Evolutionary conservation across 2,797 vertebrate genomes (phyloP).

Genomic region (Salarias fasciatus): DNA sequence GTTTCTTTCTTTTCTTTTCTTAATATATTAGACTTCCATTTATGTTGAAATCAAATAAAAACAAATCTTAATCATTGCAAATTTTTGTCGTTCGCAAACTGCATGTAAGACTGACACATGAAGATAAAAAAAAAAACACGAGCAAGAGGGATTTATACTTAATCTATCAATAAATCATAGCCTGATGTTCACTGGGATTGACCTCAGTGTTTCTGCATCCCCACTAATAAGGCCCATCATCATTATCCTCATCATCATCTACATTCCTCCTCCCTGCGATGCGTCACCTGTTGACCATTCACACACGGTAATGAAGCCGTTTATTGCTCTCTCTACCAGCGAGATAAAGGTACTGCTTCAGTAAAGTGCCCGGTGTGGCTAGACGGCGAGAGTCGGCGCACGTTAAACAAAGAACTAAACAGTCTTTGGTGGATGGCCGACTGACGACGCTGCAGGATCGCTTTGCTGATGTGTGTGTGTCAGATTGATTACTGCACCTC

Average conservation of each 20-base stretch:
- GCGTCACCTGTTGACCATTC: conserved; percentile 31
- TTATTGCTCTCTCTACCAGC: conserved; percentile 69
- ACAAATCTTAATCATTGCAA: conserved; percentile 5
- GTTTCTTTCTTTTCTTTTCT: conserved; percentile 7
- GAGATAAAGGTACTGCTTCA: conserved; percentile 58
- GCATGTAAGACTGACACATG: conserved; percentile 40
- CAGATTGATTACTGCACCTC: too few species aligned
- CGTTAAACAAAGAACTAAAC: conserved; percentile 24
- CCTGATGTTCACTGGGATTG: not conserved
- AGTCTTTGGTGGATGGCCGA: conserved; percentile 12
- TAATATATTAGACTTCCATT: conserved; percentile 36
- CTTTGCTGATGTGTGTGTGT: too few species aligned
- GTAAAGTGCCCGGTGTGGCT: conserved; percentile 69
- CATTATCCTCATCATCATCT: conserved; percentile 41
- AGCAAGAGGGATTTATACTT: conserved; percentile 28
- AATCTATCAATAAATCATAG: not conserved
- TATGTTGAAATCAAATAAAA: conserved; percentile 70
- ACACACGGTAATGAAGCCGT: conserved; percentile 34
- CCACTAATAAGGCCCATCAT: conserved; percentile 4
- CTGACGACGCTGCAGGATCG: conserved; percentile 12
- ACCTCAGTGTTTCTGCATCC: conserved; percentile 2
- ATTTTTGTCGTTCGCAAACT: conserved; percentile 57
- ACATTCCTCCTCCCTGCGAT: conserved; percentile 34
- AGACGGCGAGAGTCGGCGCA: too few species aligned
- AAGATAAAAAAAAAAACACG: conserved; percentile 33